Conservation (phyloP, 2,888 invertebrate species). For the Phytoseiulus persimilis region DNA sequence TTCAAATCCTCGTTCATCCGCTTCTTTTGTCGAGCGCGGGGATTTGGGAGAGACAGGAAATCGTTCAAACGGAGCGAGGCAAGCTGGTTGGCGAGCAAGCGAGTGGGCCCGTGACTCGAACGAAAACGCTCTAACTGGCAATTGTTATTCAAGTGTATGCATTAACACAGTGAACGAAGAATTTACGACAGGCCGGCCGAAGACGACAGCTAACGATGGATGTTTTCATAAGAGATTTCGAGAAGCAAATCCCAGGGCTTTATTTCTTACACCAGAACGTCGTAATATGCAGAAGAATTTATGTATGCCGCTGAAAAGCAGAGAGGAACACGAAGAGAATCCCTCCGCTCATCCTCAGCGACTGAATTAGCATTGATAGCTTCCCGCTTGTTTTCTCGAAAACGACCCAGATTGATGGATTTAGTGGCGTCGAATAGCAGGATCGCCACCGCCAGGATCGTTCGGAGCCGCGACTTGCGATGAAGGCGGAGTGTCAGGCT, state of each 20-base stretch:
- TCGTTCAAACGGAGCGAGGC: not conserved
- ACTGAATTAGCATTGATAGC: not conserved
- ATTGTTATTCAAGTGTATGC: constrained; percentile 5
- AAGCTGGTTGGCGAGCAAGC: no score
- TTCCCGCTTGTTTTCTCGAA: not conserved
- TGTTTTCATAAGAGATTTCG: constrained; percentile 5
- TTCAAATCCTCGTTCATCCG: not conserved
- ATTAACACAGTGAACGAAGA: not conserved
- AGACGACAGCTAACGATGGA: constrained; percentile 5
- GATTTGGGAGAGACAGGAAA: not conserved
- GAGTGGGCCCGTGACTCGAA: not conserved
- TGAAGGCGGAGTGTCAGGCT: not conserved
- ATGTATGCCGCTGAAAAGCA: not conserved
- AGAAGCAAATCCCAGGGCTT: not conserved
- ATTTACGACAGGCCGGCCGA: not conserved
- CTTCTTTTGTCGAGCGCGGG: not conserved
- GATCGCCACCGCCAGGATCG: not conserved
- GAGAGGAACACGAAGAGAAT: not conserved
- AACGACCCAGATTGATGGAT: not conserved
- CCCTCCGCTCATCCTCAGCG: not conserved
- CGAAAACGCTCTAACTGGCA: not conserved
- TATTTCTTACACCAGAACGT: not conserved
- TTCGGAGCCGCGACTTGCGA: not conserved
- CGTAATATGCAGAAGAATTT: not conserved
- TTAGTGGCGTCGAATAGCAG: not conserved